Evolutionary conservation across 2,797 vertebrate species (phyloP).

Genomic region (Pantherophis alleghaniensis): DNA sequence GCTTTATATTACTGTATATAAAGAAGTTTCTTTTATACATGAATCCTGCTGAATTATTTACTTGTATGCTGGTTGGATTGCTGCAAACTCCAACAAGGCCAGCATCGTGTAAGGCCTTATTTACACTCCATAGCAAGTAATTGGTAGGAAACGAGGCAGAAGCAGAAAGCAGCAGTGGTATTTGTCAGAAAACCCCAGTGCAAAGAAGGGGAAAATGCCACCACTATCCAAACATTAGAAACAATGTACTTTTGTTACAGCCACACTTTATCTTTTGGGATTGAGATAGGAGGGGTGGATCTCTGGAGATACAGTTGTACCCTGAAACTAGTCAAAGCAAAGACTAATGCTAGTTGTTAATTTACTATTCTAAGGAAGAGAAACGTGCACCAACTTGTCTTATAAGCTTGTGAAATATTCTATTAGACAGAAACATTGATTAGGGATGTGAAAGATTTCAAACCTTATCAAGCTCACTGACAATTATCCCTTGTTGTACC

Average conservation of each 20-base stretch:
- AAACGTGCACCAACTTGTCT: neutral
- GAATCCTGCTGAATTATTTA: too few relatives aligned
- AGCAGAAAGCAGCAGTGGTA: neutral
- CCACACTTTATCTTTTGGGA: neutral
- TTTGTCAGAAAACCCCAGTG: neutral
- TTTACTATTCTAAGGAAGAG: neutral
- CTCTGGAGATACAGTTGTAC: neutral
- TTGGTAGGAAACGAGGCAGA: neutral
- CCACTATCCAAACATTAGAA: neutral
- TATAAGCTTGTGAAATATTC: neutral
- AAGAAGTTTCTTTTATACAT: too few relatives aligned
- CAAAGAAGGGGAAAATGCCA: neutral
- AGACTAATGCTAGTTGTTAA: neutral
- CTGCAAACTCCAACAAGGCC: too few relatives aligned
- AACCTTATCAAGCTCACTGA: neutral
- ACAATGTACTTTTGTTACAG: neutral
- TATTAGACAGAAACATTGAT: neutral
- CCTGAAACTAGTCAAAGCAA: neutral
- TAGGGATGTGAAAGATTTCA: neutral
- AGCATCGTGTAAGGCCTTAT: neutral
- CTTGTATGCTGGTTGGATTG: too few relatives aligned
- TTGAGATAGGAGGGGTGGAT: neutral
- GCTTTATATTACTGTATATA: too few relatives aligned
- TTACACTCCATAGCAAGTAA: neutral
- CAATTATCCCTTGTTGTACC: neutral